Conservation (phyloP, 2,113 vertebrate genomes). For the Azemiops feae region DNA sequence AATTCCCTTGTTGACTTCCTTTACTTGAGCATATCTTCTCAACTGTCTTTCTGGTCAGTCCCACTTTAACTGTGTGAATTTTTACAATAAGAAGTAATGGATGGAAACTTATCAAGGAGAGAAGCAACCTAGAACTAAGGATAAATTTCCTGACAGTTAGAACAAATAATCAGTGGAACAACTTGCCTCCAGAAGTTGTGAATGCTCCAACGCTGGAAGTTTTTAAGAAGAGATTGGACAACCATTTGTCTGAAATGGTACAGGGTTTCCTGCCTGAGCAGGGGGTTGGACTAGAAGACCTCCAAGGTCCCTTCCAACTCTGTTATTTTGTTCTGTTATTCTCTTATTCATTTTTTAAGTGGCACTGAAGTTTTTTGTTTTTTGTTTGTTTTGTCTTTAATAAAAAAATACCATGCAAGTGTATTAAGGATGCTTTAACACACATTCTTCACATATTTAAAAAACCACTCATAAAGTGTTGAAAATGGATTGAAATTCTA, state of each 20-base stretch:
- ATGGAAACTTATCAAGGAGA: too few species aligned
- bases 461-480: neutral
- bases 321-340: too few species aligned
- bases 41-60: neutral
- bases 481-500: neutral
- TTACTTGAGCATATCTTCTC: neutral
- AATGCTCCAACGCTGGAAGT: too few species aligned
- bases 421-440: neutral
- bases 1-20: neutral
- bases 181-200: too few species aligned
- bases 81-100: neutral
- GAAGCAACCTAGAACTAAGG: too few species aligned
- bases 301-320: too few species aligned
- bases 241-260: too few species aligned
- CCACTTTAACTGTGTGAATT: neutral
- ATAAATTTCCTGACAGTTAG: too few species aligned
- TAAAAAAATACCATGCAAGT: neutral
- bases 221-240: too few species aligned
- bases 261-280: too few species aligned
- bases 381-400: neutral
- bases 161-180: too few species aligned
- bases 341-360: neutral
- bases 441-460: neutral
- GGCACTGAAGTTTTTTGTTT: neutral
- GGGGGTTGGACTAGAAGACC: too few species aligned